Conservation (phyloP, 2,888 invertebrate genomes). For the Brachyptera risi region DNA sequence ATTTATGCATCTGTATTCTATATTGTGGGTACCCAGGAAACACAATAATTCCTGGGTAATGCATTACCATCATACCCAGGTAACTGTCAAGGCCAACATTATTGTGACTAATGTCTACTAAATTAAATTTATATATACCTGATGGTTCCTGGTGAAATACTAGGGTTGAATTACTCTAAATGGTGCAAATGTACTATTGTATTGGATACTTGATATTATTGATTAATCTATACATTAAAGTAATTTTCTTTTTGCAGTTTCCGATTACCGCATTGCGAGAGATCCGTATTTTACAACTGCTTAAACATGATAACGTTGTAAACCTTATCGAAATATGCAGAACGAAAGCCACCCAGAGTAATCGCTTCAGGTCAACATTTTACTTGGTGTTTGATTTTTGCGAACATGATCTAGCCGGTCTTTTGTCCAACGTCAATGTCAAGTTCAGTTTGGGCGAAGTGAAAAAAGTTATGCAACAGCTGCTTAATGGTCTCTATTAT, state of each 20-base stretch:
- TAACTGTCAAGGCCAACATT: no score
- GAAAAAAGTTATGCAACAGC: constrained; percentile 87
- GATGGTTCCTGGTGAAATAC: no score
- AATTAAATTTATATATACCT: no score
- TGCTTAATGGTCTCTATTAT: constrained; percentile 87
- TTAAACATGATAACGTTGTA: constrained; percentile 97
- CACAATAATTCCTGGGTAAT: no score
- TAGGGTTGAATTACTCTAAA: no score
- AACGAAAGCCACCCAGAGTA: constrained; percentile 68
- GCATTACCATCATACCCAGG: no score
- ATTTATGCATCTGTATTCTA: no score
- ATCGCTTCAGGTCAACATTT: constrained; percentile 80
- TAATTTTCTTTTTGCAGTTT: constrained; percentile 59
- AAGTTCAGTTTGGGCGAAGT: constrained; percentile 96
- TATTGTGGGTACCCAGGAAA: no score
- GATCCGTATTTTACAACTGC: constrained; percentile 88
- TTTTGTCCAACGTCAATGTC: constrained; percentile 90
- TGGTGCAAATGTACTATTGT: no score
- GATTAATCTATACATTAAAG: neutral
- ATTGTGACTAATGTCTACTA: no score
- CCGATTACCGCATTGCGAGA: constrained; percentile 97
- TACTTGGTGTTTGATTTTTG: constrained; percentile 98
- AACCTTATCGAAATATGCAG: constrained; percentile 96
- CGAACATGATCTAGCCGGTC: constrained; percentile 95
- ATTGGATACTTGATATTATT: no score